These are phyloP conservation scores for Drosophila quinaria DNA, from an alignment of 2,888 invertebrate species.

Conservation along the genomic window DNA sequence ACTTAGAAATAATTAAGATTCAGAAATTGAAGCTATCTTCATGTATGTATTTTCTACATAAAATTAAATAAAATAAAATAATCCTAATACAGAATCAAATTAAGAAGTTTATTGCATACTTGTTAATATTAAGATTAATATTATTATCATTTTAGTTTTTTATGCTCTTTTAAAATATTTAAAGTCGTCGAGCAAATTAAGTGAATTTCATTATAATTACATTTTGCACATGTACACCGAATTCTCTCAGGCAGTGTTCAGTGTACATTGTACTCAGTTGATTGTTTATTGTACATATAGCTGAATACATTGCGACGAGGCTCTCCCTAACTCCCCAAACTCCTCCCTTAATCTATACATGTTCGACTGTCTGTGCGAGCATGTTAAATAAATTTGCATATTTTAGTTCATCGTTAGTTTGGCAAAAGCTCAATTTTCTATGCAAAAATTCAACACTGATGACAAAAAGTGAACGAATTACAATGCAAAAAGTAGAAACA, in stretches of 20 bases:
- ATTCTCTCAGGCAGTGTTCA: conserved; percentile 17
- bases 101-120: too few species aligned
- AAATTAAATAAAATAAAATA: too few species aligned
- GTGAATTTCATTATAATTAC: background rate
- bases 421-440: conserved; percentile 81
- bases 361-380: conserved; percentile 39
- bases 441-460: conserved; percentile 72
- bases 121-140: too few species aligned
- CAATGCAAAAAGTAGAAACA: conserved; percentile 45
- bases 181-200: background rate
- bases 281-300: conserved; percentile 54
- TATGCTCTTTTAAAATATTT: too few species aligned
- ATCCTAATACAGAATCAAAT: too few species aligned
- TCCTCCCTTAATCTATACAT: conserved; percentile 20
- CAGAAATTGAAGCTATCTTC: too few species aligned
- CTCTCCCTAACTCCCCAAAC: background rate
- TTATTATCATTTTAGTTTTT: background rate
- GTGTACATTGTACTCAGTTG: conserved; percentile 34
- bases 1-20: too few species aligned
- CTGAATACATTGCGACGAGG: conserved; percentile 38
- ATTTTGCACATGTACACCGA: background rate
- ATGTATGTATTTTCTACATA: too few species aligned
- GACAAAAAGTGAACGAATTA: conserved; percentile 73
- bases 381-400: conserved; percentile 81
- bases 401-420: conserved; percentile 80